phyloP scores from a whole-genome alignment of 2,888 invertebrate species.

The Tipula helvola region DNA sequence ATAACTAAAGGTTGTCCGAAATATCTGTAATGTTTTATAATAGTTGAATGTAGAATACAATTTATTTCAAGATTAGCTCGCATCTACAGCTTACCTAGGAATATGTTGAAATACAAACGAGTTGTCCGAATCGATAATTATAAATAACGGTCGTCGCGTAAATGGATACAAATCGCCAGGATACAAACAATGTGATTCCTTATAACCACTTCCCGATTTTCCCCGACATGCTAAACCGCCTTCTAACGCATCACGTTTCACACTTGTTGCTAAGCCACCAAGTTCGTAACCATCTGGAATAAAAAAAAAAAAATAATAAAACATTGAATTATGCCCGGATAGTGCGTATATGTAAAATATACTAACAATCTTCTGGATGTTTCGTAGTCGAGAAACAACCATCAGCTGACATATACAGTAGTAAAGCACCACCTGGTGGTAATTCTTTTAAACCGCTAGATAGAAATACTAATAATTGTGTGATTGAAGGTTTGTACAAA shows the following conservation, averaged over 20 bases:
- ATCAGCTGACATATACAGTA: conserved; percentile 90
- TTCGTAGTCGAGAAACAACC: conserved; percentile 71
- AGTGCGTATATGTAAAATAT: not conserved
- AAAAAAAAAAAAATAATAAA: not conserved
- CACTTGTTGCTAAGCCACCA: conserved; percentile 82
- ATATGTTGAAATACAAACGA: conserved; percentile 86
- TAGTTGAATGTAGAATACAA: not conserved
- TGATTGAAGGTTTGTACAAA: conserved; percentile 87
- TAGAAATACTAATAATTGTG: conserved; percentile 86
- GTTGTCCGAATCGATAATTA: conserved; percentile 92
- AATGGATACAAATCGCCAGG: conserved; percentile 90
- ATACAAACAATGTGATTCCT: conserved; percentile 69
- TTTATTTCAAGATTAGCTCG: not conserved
- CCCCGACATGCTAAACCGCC: conserved; percentile 33
- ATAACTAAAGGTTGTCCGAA: conserved; percentile 91
- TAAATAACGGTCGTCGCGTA: conserved; percentile 82
- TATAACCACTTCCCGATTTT: conserved; percentile 33
- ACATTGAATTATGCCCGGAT: no score
- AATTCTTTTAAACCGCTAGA: conserved; percentile 88
- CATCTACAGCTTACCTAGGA: conserved; percentile 38
- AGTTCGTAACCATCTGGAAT: conserved; percentile 71
- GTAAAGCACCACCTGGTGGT: conserved; percentile 77
- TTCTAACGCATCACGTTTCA: conserved; percentile 56
- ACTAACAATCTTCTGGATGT: conserved; percentile 78
- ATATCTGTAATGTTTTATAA: conserved; percentile 38